Base-by-base conservation (phyloP, 1,140 invertebrate genomes). In the Diorhabda elongata region DNA sequence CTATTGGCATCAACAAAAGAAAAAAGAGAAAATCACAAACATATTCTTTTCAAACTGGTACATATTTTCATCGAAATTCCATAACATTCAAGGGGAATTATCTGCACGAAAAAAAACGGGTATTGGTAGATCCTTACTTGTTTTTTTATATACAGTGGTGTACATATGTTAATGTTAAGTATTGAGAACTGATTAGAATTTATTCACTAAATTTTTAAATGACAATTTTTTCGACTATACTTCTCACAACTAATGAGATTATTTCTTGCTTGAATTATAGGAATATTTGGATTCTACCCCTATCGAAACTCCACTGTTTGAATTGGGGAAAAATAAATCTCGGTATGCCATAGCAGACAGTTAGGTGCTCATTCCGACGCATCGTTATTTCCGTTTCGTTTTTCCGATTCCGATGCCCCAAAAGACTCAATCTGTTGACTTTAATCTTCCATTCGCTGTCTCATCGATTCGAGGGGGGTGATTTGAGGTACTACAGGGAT, bases 351-450 rank as follows among this genome's bases (percentile, higher is more conserved):
- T 75, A 69, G 59, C 64, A 67, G 73, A 72, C 73, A 71, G 69
- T 71, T 64, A 67, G 69, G 73, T 73, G 71, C 74, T 75, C 74
- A 74, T 74, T 75, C 67, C 69, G 71, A 75, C 72, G 74, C 74
- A 75, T 74, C 75, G 75, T 76, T 76, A 76, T 76, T 76, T 76
- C 71, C 74, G 74, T 76, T 76, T 73, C 73, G 73, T 56, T 74
- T 72, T 74, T 67, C 67, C 73, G 71, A 73, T 73, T 67, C 63
- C 73, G 70, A 73, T 73, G 71, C 73, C 75, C 75, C 73, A 74
- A 74, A 76, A 74, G 75, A 74, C 73, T 76, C 75, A 74, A 76
- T 76, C 75, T 76, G 75, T 74, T 76, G 75, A 73, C 75, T 76
- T 76, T 76, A 76, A 76, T 76, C 75, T 76, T 73, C 69, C 73